A percentile compares a stretch with the other conserved stretches of the same genome.
phyloP scores from a whole-genome alignment of 2,113 vertebrate species.

The Glareola pratincola region DNA sequence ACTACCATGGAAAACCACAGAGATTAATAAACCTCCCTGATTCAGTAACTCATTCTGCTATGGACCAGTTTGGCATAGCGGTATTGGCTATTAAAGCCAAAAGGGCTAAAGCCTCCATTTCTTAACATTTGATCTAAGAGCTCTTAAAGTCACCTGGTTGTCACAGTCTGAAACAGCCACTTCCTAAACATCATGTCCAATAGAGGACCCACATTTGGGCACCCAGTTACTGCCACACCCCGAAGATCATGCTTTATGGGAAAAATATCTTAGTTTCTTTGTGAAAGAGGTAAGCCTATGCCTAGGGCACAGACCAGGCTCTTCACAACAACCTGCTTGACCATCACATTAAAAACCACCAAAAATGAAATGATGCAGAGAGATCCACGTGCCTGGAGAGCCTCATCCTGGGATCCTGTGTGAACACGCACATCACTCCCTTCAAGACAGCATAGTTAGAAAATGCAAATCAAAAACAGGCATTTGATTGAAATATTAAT shows the following conservation, averaged over 20 bases:
- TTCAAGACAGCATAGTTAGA: not conserved
- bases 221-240: not conserved
- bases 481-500: not conserved
- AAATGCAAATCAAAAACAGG: not conserved
- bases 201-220: not conserved
- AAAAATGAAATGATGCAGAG: not conserved
- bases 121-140: not conserved
- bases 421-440: not conserved
- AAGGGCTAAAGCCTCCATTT: not conserved
- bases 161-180: not conserved
- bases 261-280: not conserved
- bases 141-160: not conserved
- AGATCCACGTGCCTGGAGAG: not conserved
- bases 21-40: not conserved
- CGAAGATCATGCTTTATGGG: not conserved
- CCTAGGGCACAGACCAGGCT: not conserved
- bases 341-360: not conserved
- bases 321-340: not conserved
- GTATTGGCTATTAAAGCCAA: not conserved
- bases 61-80: not conserved
- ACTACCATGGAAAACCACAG: not conserved
- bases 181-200: not conserved
- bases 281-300: not conserved
- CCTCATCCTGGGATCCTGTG: not conserved
- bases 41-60: not conserved